Base-by-base conservation (phyloP, 2,113 vertebrate genomes). In the Girardinichthys multiradiatus region DNA sequence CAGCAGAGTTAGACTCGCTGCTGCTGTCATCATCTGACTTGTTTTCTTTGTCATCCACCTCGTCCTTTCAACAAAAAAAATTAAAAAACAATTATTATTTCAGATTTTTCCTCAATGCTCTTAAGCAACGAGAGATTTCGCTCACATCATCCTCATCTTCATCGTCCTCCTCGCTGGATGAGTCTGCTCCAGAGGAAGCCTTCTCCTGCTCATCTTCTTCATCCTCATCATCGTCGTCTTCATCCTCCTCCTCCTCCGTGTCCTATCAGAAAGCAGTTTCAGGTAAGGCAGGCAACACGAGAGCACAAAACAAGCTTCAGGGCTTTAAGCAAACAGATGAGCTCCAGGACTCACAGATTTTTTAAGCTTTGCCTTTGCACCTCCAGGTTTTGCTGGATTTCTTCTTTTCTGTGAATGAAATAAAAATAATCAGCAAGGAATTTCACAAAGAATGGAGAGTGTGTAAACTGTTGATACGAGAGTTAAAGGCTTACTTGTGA, bases 21-120 rank as follows among this genome's bases (percentile, higher is more conserved):
- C 96, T 98, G 93, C 97, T 99, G 90, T 96, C 96, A 81, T 96
- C 96, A 81, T 97, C 97, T 0, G 97, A 98, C 87, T 98, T 94
- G 86, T 95, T 95, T 84, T 95, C 94, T 62, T 95, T 95, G 79
- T 94, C 93, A 2, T 95, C 95, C 0, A 92, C 93, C 58, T 94
- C 94, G 0, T 95, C 94, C 0, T 98, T 96, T 0, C n/a, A n/a
- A n/a, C n/a, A n/a, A n/a, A n/a, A n/a, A n/a, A 57, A 0, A 45
- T 5, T 51, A 26, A 29, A 27, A 9, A 0, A 0, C 33, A 1
- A 54, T 24, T n/a, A n/a, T n/a, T 24, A 51, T 5, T 54, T 21
- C 8, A 21, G 7, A 11, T 7, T 24, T 24, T 54, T 4, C 1
- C 26, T 45, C 10, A 0, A 6, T 4, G 7, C 11, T 30, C 11